These are phyloP conservation scores for Euwallacea similis DNA, from an alignment of 1,140 invertebrate genomes.

Conservation along the genomic window DNA sequence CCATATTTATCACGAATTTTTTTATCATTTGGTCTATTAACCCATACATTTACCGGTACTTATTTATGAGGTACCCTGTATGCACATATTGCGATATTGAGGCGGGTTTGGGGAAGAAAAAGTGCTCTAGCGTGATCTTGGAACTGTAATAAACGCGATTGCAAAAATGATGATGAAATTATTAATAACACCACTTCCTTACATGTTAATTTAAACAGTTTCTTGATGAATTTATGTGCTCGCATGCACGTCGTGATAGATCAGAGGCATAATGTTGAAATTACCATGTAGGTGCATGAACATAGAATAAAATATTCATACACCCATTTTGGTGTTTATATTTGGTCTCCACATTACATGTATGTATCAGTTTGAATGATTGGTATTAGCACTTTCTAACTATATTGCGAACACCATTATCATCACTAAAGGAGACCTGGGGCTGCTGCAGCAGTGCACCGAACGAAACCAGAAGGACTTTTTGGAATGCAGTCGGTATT, in stretches of 20 bases:
- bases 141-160: too few species aligned
- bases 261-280: not conserved
- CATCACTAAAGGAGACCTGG: not conserved
- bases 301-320: not conserved
- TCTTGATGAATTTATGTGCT: not conserved
- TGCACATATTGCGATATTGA: too few species aligned
- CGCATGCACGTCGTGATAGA: not conserved
- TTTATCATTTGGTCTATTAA: too few species aligned
- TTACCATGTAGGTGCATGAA: not conserved
- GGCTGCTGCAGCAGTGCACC: constrained; percentile 10
- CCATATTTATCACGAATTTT: too few species aligned
- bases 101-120: too few species aligned
- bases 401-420: constrained; percentile 19
- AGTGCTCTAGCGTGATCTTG: too few species aligned
- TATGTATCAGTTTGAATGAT: not conserved
- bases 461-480: constrained; percentile 19
- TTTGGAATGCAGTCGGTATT: constrained; percentile 31
- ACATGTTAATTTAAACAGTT: not conserved
- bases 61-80: too few species aligned
- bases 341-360: not conserved
- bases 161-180: too few species aligned
- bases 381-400: constrained; percentile 25
- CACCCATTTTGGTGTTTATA: not conserved
- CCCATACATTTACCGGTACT: too few species aligned
- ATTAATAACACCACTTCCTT: too few species aligned